Evolutionary conservation across 2,888 invertebrate species (phyloP).

Genomic region (Boloria euphrosyne): DNA sequence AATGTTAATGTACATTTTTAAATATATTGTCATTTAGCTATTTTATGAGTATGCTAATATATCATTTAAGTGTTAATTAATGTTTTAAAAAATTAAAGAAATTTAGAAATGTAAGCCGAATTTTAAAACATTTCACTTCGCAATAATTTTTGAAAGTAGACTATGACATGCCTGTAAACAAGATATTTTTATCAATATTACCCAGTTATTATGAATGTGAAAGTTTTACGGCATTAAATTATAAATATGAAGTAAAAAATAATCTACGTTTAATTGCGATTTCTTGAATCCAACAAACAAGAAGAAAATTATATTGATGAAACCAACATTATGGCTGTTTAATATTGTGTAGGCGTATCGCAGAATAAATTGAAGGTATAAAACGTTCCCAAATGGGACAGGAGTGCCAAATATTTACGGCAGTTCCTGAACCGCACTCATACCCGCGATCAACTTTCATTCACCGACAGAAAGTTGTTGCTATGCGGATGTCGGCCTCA

Average conservation of each 20-base stretch:
- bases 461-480: conserved; percentile 77
- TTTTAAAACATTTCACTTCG: not conserved
- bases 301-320: not conserved
- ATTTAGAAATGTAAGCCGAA: conserved; percentile 4
- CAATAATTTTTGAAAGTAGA: conserved; percentile 20
- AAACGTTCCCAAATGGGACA: conserved; percentile 34
- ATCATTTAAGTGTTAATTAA: no score
- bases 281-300: not conserved
- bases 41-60: no score
- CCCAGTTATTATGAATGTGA: not conserved
- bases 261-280: not conserved
- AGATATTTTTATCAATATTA: conserved; percentile 10
- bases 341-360: conserved; percentile 20
- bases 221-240: not conserved
- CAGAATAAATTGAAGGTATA: conserved; percentile 34
- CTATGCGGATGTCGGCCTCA: conserved; percentile 78
- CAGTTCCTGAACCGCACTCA: conserved; percentile 63
- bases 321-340: conserved; percentile 6
- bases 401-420: conserved; percentile 45
- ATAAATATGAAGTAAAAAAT: not conserved
- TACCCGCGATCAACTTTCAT: conserved; percentile 78
- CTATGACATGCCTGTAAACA: conserved; percentile 4
- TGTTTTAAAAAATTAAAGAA: not conserved
- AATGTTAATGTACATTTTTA: no score
- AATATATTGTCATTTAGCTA: no score